Evolutionary conservation across 2,888 invertebrate species (phyloP).

Genomic region (Leucania comma): DNA sequence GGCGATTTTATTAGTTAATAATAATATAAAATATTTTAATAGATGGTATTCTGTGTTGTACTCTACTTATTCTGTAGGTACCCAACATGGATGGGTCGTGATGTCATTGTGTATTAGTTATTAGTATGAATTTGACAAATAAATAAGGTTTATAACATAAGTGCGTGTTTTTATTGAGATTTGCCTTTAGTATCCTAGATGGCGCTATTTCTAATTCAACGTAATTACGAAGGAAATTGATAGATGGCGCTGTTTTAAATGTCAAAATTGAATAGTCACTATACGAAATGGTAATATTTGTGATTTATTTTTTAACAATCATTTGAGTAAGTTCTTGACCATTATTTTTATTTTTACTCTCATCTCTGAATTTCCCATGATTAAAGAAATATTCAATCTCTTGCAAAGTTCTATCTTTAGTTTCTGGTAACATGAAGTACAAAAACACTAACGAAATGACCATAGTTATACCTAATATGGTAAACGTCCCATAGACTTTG

Average conservation of each 20-base stretch:
- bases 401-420: slow-evolving; percentile 69
- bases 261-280: background rate
- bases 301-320: slow-evolving; percentile 22
- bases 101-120: slow-evolving; percentile 76
- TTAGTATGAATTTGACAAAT: slow-evolving; percentile 80
- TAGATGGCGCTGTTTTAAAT: slow-evolving; percentile 32
- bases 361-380: slow-evolving; percentile 53
- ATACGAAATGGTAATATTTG: background rate
- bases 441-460: slow-evolving; percentile 59
- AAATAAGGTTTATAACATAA: slow-evolving; percentile 76
- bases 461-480: slow-evolving; percentile 64
- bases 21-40: slow-evolving; percentile 26
- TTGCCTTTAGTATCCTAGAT: background rate
- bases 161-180: slow-evolving; percentile 27
- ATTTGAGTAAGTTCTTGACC: slow-evolving; percentile 49
- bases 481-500: slow-evolving; percentile 71
- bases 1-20: slow-evolving; percentile 51
- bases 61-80: slow-evolving; percentile 52
- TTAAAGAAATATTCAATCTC: slow-evolving; percentile 71
- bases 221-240: background rate
- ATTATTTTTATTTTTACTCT: slow-evolving; percentile 4
- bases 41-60: slow-evolving; percentile 42
- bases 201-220: background rate
- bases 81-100: slow-evolving; percentile 61
- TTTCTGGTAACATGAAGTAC: slow-evolving; percentile 69